phyloP scores from a whole-genome alignment of 2,797 vertebrate genomes.

The Galagoides demidoff region DNA sequence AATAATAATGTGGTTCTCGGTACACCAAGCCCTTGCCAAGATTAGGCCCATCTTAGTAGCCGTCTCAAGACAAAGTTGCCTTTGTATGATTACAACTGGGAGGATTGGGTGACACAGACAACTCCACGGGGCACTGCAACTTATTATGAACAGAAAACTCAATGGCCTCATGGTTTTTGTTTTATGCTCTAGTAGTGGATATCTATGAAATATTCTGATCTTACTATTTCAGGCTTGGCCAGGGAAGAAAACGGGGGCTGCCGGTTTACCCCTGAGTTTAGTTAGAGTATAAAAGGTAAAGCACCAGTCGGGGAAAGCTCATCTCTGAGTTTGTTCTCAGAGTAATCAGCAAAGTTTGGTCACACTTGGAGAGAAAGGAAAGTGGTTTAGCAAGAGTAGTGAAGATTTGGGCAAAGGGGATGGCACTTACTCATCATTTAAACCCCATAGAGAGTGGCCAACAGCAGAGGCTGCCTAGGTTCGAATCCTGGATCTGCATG shows the following conservation, averaged over 20 bases:
- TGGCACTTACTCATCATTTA: not conserved
- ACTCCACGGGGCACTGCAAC: constrained; percentile 79
- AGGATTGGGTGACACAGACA: constrained; percentile 86
- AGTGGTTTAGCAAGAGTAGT: not conserved
- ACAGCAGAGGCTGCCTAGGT: not conserved
- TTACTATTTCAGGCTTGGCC: constrained; percentile 61
- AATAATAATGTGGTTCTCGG: constrained; percentile 84
- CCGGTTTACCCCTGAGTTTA: not conserved
- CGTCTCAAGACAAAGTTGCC: constrained; percentile 86
- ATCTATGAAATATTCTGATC: constrained; percentile 25
- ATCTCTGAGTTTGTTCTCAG: not conserved
- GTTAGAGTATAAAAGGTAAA: not conserved
- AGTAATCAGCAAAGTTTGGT: constrained; percentile 19
- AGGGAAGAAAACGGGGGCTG: constrained; percentile 7
- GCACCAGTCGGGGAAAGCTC: not conserved
- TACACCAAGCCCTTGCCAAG: constrained; percentile 87
- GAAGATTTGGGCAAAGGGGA: not conserved
- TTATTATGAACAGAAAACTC: constrained; percentile 77
- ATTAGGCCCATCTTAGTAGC: constrained; percentile 85
- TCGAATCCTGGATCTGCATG: not conserved
- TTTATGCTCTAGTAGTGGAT: constrained; percentile 43
- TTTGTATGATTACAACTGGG: constrained; percentile 84
- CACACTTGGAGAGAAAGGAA: not conserved
- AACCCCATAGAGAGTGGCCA: not conserved
- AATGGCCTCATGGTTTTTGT: constrained; percentile 43